phyloP scores from a whole-genome alignment of 2,888 invertebrate species.

The Rhaphigaster nebulosa region DNA sequence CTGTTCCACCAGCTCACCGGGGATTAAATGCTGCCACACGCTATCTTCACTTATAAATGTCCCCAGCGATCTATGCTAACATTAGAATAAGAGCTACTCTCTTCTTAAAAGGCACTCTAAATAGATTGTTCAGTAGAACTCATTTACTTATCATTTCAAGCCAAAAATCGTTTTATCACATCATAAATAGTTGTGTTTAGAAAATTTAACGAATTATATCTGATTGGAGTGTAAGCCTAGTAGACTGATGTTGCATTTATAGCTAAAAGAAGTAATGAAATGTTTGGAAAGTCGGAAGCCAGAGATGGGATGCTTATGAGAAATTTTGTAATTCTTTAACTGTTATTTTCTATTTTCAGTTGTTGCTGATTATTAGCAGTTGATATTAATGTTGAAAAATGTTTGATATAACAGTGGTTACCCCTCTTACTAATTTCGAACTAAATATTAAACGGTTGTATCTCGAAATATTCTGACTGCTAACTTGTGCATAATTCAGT shows the following conservation, averaged over 20 bases:
- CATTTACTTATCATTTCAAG: neutral
- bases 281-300: no score
- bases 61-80: neutral
- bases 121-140: neutral
- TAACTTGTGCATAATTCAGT: no score
- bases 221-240: neutral
- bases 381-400: neutral
- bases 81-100: neutral
- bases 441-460: no score
- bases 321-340: neutral
- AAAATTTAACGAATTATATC: neutral
- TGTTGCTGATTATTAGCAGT: neutral
- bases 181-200: neutral
- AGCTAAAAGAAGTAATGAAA: neutral
- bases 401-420: no score
- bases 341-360: neutral
- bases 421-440: no score
- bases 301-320: no score
- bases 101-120: neutral
- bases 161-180: neutral
- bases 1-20: neutral
- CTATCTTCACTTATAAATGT: conserved; percentile 5
- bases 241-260: neutral
- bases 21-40: neutral
- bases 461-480: no score